A percentile compares a stretch with the other conserved stretches of the same genome.
Evolutionary conservation across 2,888 invertebrate species (phyloP).

Genomic region (Eurois occulta): DNA sequence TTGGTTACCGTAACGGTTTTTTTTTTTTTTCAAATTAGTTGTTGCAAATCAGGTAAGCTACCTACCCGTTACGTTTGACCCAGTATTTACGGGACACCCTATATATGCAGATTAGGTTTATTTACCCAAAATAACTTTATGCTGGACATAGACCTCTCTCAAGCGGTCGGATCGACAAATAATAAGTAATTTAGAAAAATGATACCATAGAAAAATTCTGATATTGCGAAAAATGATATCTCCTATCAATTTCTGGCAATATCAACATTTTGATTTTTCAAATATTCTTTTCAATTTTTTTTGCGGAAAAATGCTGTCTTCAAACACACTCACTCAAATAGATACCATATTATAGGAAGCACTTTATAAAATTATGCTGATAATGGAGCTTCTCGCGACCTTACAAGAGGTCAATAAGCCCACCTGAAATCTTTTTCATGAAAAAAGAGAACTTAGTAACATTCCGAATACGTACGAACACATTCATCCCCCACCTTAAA

Average conservation of each 20-base stretch:
- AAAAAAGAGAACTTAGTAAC: slow-evolving; percentile 60
- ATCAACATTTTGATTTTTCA: background rate
- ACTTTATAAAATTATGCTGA: slow-evolving; percentile 63
- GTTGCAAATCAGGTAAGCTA: too few relatives aligned
- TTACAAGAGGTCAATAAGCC: slow-evolving; percentile 61
- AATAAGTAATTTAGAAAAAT: background rate
- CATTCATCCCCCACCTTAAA: slow-evolving; percentile 58
- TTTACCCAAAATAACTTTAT: background rate
- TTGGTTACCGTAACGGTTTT: too few relatives aligned
- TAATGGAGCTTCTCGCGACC: slow-evolving; percentile 61
- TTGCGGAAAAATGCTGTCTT: slow-evolving; percentile 8
- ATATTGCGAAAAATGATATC: background rate
- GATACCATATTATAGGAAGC: slow-evolving; percentile 27
- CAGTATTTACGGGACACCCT: too few relatives aligned
- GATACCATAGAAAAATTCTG: background rate
- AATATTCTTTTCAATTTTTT: background rate
- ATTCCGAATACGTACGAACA: slow-evolving; percentile 63
- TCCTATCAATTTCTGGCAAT: background rate
- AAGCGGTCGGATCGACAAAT: background rate
- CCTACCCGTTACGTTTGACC: too few relatives aligned
- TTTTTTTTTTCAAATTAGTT: too few relatives aligned
- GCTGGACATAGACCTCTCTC: background rate
- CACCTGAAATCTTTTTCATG: slow-evolving; percentile 61
- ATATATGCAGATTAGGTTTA: too few relatives aligned
- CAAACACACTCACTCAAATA: slow-evolving; percentile 31